A percentile compares a stretch with the other conserved stretches of the same genome.
Evolutionary conservation across 2,113 vertebrate species (phyloP).

Genomic region (Otocyon megalotis): DNA sequence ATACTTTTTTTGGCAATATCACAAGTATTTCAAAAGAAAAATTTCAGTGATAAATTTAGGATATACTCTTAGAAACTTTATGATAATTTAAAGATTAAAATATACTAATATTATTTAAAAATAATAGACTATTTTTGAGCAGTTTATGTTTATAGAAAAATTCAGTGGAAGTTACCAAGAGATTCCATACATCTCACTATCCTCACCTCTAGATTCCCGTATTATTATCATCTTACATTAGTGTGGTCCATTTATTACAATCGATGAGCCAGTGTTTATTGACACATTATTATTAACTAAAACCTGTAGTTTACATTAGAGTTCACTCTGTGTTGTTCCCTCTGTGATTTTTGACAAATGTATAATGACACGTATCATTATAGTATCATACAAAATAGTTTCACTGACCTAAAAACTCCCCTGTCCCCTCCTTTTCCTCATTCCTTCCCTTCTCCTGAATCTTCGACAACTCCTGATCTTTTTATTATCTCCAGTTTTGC

Average conservation of each 20-base stretch:
- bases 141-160: not conserved
- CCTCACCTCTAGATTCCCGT: not conserved
- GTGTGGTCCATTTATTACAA: not conserved
- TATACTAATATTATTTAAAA: not conserved
- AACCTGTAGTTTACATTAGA: not conserved
- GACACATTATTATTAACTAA: not conserved
- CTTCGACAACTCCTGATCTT: not conserved
- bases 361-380: no score
- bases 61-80: not conserved
- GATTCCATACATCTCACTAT: not conserved
- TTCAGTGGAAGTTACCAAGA: not conserved
- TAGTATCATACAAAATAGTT: no score
- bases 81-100: not conserved
- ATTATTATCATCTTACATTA: not conserved
- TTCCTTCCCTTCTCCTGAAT: not conserved
- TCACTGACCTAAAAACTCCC: no score
- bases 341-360: no score
- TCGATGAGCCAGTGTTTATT: not conserved
- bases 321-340: not conserved
- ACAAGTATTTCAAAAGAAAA: slow-evolving; percentile 23
- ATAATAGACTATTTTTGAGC: not conserved
- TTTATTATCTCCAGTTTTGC: not conserved
- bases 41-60: not conserved
- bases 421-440: not conserved
- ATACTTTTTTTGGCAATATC: not conserved